Conservation (phyloP, 2,888 invertebrate species). For the Eledona agricola region DNA sequence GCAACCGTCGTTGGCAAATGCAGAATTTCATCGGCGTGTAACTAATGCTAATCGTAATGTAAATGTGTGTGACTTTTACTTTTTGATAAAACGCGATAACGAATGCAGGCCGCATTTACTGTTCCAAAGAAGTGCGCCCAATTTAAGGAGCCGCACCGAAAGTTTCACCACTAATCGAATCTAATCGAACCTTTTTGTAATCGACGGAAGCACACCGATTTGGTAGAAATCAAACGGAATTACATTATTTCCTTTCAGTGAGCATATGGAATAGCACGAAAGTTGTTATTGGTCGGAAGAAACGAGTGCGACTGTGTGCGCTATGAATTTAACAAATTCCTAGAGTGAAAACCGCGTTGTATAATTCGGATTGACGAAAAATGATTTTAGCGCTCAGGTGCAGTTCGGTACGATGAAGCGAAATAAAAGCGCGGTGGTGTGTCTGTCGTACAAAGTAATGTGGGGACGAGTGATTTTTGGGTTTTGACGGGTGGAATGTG, state of each 20-base stretch:
- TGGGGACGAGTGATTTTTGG: constrained; percentile 2
- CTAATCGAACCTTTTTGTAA: constrained; percentile 4
- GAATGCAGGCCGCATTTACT: not conserved
- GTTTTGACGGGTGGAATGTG: not conserved
- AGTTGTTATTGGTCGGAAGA: constrained; percentile 33
- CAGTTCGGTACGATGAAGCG: constrained; percentile 49
- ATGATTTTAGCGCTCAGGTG: constrained; percentile 35
- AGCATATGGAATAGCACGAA: constrained; percentile 54
- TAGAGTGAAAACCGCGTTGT: constrained; percentile 44
- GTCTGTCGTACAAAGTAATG: constrained; percentile 56
- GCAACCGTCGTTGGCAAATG: constrained; percentile 21
- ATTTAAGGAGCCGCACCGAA: too few relatives aligned
- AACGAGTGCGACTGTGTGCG: constrained; percentile 9
- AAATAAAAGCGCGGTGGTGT: constrained; percentile 49
- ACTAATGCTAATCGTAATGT: constrained; percentile 23
- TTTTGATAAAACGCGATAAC: constrained; percentile 12
- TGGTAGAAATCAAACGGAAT: constrained; percentile 38
- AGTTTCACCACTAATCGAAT: not conserved
- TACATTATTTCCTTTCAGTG: constrained; percentile 56
- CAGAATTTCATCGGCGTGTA: constrained; percentile 7
- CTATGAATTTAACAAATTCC: constrained; percentile 39
- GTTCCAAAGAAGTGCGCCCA: too few relatives aligned
- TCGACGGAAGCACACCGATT: constrained; percentile 1
- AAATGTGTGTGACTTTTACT: constrained; percentile 27
- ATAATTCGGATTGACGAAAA: constrained; percentile 31